Evolutionary conservation across 2,888 invertebrate genomes (phyloP).

Genomic region (Cybosia mesomella): DNA sequence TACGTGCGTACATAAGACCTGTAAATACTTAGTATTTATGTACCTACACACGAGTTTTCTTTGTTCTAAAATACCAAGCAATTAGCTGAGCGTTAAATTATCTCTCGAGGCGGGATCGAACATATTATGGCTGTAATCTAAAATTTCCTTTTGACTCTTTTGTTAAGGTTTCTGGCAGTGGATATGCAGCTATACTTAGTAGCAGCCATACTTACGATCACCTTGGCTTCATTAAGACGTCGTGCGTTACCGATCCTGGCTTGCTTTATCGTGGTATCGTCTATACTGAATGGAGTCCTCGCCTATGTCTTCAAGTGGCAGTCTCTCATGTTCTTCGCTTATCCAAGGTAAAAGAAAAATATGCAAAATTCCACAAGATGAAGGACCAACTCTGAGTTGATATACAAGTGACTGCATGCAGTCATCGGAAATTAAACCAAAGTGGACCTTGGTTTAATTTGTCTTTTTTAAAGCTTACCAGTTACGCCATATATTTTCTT

Average conservation of each 20-base stretch:
- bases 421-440: no score
- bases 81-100: no score
- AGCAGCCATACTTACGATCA: constrained; percentile 56
- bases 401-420: no score
- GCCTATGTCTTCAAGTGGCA: constrained; percentile 63
- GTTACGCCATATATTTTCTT: not conserved
- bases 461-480: not conserved
- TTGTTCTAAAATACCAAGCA: not conserved
- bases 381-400: not conserved
- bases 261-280: constrained; percentile 47
- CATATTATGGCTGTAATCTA: not conserved
- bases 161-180: constrained; percentile 70
- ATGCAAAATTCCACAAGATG: not conserved
- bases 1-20: no score
- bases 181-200: constrained; percentile 72
- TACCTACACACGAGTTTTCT: not conserved
- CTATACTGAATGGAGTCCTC: constrained; percentile 57
- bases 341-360: constrained; percentile 59
- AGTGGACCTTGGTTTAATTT: no score
- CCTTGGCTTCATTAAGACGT: constrained; percentile 50
- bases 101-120: no score
- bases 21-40: no score
- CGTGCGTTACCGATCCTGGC: constrained; percentile 51
- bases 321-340: constrained; percentile 60
- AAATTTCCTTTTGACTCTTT: not conserved